Base-by-base conservation (phyloP, 92 coral and sea anemone genomes). In the Meandrina meandrites region DNA sequence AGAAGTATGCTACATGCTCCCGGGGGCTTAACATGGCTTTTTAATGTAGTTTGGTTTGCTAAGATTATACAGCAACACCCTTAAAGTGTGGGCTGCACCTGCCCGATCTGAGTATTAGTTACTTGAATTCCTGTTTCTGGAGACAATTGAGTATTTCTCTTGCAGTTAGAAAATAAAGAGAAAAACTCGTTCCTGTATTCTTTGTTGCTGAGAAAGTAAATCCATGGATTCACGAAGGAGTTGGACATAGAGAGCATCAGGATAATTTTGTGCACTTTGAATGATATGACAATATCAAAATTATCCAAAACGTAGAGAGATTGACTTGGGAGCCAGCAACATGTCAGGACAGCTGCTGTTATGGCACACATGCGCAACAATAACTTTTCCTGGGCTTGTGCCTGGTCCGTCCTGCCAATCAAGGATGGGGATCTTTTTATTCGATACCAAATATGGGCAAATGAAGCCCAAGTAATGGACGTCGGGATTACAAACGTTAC, bases 261-360 rank as follows among this genome's bases (percentile, higher is more conserved):
- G 66, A 8, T 6, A 21, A 58, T 58, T 8, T 21, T 58, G n/a
- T 21, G 21, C 66, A 21, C 21, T 1, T 1, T 21, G 9, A 6
- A 58, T 7, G 48, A 45, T 9, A 58, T 7, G 66, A 58, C 8
- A 58, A 58, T 8, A 24, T 58, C 9, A 58, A 58, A 58, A 8
- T 21, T 18, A 58, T 45, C 48, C 32, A 79, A 35, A 21, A 79
- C 50, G 50, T 32, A 79, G 11, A 19, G 9, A 1, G 28, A 19
- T 36, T 79, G 71, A 79, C 32, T 54, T 9, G 82, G 71, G 35
- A 79, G 69, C 82, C 82, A 79, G 82, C 82, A 79, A 54, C 14
- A 31, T 54, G 82, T 79, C 16, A 79, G 28, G 57, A 57, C 82
- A 79, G 82, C 68, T 32, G 70, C 47, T 79, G 82, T 56, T 5